Evolutionary conservation across 2,797 vertebrate species (phyloP).

Genomic region (Trematomus bernacchii): DNA sequence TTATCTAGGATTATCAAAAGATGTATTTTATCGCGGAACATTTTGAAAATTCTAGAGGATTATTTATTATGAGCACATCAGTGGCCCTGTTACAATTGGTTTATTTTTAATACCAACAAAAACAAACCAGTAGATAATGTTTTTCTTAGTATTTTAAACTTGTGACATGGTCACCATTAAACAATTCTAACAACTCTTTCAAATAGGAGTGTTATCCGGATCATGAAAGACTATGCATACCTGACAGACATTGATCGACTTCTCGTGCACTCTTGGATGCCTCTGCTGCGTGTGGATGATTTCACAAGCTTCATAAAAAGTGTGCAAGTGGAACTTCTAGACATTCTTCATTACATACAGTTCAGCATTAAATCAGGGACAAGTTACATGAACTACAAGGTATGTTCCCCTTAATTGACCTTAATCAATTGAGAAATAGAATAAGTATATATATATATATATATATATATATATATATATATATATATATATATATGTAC

Average conservation of each 20-base stretch:
- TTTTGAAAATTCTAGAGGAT: neutral
- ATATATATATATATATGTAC: too few relatives aligned
- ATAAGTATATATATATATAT: too few relatives aligned
- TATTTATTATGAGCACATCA: neutral
- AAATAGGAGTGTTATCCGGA: rapidly evolving
- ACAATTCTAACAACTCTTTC: neutral
- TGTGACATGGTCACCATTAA: neutral
- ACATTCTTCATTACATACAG: conserved; percentile 27
- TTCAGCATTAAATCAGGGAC: neutral
- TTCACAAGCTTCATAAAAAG: neutral
- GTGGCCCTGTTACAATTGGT: neutral
- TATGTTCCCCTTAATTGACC: neutral
- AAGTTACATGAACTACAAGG: rapidly evolving
- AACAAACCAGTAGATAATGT: neutral
- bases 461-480: too few relatives aligned
- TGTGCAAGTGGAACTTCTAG: conserved; percentile 28
- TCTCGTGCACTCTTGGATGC: conserved; percentile 48
- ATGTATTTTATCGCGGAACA: too few relatives aligned
- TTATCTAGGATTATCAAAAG: neutral
- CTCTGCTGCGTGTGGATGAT: conserved; percentile 29
- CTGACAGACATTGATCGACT: conserved; percentile 28
- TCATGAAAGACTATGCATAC: conserved; percentile 33
- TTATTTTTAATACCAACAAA: neutral
- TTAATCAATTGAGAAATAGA: too few relatives aligned
- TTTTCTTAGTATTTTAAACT: neutral